These are phyloP conservation scores for Drosophila fungiperda DNA, from an alignment of 2,888 invertebrate species.

Conservation along the genomic window DNA sequence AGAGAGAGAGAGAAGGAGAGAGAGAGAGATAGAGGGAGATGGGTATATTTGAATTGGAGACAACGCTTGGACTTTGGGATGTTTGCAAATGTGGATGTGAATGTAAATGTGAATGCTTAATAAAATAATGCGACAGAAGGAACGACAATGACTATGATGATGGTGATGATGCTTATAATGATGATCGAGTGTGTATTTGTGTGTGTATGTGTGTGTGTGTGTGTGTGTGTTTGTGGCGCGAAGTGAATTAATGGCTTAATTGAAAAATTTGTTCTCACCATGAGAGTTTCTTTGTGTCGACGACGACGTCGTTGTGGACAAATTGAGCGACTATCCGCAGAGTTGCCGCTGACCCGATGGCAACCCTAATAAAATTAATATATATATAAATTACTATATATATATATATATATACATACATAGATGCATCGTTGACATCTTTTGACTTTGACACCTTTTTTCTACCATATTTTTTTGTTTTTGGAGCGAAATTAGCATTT, in stretches of 20 bases:
- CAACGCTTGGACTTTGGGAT: constrained; percentile 57
- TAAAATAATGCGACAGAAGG: constrained; percentile 83
- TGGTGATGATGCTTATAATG: constrained; percentile 50
- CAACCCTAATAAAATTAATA: constrained; percentile 21
- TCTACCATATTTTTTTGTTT: constrained; percentile 6
- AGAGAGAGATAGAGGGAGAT: not conserved
- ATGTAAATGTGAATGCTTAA: constrained; percentile 70
- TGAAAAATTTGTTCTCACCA: constrained; percentile 84
- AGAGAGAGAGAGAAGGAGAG: constrained; percentile 11
- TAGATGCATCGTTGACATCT: constrained; percentile 6
- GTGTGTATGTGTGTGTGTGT: constrained; percentile 40
- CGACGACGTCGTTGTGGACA: constrained; percentile 48
- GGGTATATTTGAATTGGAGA: constrained; percentile 53
- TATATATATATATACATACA: not conserved
- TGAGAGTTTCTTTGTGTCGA: constrained; percentile 63
- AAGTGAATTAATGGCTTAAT: constrained; percentile 84
- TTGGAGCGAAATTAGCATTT: constrained; percentile 44
- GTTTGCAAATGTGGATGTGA: constrained; percentile 39
- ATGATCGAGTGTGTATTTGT: constrained; percentile 36
- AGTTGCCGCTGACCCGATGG: constrained; percentile 16
- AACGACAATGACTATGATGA: constrained; percentile 65
- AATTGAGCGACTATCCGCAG: constrained; percentile 57
- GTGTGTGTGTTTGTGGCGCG: constrained; percentile 56
- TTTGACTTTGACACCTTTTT: constrained; percentile 35
- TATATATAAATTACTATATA: not conserved